Evolutionary conservation across 64 coral and sea anemone genomes (phyloP), one percentile per base, ranked within the genome.

Genomic region (Montipora cactus): DNA sequence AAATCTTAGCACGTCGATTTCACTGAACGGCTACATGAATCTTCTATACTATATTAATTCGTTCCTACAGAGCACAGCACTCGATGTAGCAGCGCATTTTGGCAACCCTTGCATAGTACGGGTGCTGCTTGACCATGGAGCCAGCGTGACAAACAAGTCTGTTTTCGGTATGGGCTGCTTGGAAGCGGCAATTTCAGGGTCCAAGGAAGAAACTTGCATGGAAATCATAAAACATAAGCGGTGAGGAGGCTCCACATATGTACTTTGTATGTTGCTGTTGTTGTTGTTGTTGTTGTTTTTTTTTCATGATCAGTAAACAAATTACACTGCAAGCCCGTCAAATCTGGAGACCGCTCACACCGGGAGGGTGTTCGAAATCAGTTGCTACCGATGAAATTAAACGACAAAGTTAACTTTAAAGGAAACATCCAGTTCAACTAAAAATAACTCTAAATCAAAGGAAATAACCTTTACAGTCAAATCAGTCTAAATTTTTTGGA

Each of bases 181-280:
- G 46, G 96, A 92, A 19, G 74, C 83, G 4, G 96, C 96, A 8
- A 94, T 98, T 59, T 82, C 52, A 7, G 96, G 89, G 25, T 14
- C 23, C 1, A 77, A 91, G 12, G 62, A 71, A 53, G 75, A 92
- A n/a, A 88, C 91, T 4, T 95, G 96, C 18, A 89, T 98, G 93
- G 96, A 92, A 46, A 98, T 98, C 12, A 53, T 98, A 44, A 91
- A 61, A 55, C 96, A 98, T 77, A 74, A 92, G 72, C 91, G 96
- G 96, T 98, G 21, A 67, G 47, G 19, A 11, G 53, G 53, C 53
- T 37, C 37, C 37, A 1, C 37, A 37, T 37, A 37, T 37, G 37
- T 37, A 37, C 37, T 37, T 37, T 37, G 0, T 37, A 37, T 37
- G 37, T 37, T 37, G 37, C 1, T 37, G 37, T 37, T 37, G 37